A percentile compares a stretch with the other conserved stretches of the same genome.
Conservation (phyloP, 2,888 invertebrate species). For the Chromoteleia sp. region DNA sequence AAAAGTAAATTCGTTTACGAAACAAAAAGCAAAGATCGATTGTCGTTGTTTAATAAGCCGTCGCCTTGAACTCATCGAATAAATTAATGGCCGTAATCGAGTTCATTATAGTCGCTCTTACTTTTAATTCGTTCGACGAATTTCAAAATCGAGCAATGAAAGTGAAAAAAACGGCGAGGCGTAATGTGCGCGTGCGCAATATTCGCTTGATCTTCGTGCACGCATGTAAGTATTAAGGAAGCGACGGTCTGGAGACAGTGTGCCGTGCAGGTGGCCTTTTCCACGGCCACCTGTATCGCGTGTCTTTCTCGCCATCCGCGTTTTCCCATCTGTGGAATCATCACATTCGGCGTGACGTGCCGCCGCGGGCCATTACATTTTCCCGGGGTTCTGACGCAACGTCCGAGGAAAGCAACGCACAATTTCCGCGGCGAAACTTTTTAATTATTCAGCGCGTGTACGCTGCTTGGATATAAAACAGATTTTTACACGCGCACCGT, state of each 20-base stretch:
- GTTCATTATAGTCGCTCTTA: constrained; percentile 39
- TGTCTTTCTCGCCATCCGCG: constrained; percentile 69
- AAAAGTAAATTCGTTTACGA: no score
- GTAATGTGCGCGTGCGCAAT: constrained; percentile 60
- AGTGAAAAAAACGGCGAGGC: constrained; percentile 43
- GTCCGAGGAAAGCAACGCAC: constrained; percentile 6
- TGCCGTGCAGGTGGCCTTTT: constrained; percentile 78
- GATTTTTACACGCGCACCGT: constrained; percentile 35
- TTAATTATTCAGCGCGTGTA: constrained; percentile 54
- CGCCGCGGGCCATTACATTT: constrained; percentile 48
- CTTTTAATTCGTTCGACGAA: constrained; percentile 42
- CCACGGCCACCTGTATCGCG: constrained; percentile 76
- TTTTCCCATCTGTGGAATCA: constrained; percentile 69
- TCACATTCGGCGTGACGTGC: constrained; percentile 53
- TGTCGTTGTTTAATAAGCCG: constrained; percentile 19
- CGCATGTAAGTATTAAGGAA: constrained; percentile 61
- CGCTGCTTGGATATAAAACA: constrained; percentile 2
- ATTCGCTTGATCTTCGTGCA: constrained; percentile 51
- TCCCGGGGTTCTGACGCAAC: constrained; percentile 13
- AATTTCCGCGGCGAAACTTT: constrained; percentile 19
- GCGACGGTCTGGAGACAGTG: constrained; percentile 62
- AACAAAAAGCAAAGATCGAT: constrained; percentile 8
- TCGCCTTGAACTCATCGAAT: background rate
- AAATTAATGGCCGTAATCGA: constrained; percentile 43
- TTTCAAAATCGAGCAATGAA: constrained; percentile 53